Evolutionary conservation across 2,888 invertebrate genomes (phyloP), one percentile per base, ranked within the genome.

Genomic region (Apoderus coryli): DNA sequence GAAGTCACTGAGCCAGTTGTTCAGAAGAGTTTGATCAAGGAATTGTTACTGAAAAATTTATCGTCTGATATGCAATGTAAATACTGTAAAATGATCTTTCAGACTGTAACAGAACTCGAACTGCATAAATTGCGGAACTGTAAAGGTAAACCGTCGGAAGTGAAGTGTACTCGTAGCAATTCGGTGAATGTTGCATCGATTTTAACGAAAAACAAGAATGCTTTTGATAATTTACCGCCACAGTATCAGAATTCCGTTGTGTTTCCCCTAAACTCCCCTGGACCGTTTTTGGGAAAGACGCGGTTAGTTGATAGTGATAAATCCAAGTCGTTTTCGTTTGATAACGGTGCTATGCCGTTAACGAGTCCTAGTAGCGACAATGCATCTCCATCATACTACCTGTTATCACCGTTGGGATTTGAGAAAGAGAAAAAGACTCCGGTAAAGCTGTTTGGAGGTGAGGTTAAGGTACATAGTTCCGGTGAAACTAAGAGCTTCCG

Each of bases 111-210:
- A 40, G 82, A 81, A 49, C 61, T 86, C 42, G 79, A 81, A 52
- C 66, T 79, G 34, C 88, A 89, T 54, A 72, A 76, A 47, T 64
- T 72, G 49, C 76, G 76, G 49, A 82, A 80, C 53, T 85, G 86
- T 50, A 80, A 81, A 57, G 79, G 76, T 12, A 57, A 58, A 44
- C 47, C 53, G 1, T 41, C 42, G 1, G 54, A 53, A 2, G 50
- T 53, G 5, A 53, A 55, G 32, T 57, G 59, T 32, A 49, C 49
- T 10, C 45, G 60, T 36, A 57, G 58, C 35, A 59, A 54, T 44
- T 58, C 58, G 5, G 60, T 60, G 5, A 60, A 60, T 36, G 60
- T 60, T 0, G 60, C 60, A 3, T 59, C 59, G 1, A 59, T 60
- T 25, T 41, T 60, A 27, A 59, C 58, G 3, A 58, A 59, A 33